These are phyloP conservation scores for Vanessa atalanta DNA, from an alignment of 1,140 invertebrate genomes.

Conservation along the genomic window DNA sequence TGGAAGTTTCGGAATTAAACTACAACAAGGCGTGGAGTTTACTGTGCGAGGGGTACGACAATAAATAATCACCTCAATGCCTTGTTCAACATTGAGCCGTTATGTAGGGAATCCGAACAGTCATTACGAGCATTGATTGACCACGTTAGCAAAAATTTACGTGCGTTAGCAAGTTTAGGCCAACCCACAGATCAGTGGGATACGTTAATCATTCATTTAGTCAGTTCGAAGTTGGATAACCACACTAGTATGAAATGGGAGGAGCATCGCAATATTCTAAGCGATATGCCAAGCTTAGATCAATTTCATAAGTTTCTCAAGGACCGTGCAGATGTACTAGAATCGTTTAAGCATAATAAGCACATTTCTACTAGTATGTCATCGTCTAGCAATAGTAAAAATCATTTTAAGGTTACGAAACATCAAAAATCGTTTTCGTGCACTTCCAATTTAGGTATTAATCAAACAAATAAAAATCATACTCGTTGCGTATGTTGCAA, in stretches of 20 bases:
- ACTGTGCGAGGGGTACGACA: constrained; percentile 15
- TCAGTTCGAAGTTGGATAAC: constrained; percentile 46
- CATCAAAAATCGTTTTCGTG: constrained; percentile 14
- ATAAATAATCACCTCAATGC: constrained; percentile 16
- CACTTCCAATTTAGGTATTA: constrained; percentile 2
- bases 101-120: constrained; percentile 38
- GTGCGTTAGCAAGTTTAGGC: constrained; percentile 43
- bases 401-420: constrained; percentile 3
- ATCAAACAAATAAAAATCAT: constrained; percentile 1
- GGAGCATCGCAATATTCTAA: constrained; percentile 1
- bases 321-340: constrained; percentile 10
- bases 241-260: constrained; percentile 31
- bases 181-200: constrained; percentile 40
- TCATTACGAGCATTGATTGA: constrained; percentile 49
- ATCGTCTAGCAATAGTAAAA: constrained; percentile 11
- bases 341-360: neutral
- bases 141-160: constrained; percentile 48
- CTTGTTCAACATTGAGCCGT: constrained; percentile 6
- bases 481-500: constrained; percentile 5
- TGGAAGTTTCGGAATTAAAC: constrained; percentile 16
- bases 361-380: neutral
- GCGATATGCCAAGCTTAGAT: neutral
- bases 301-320: constrained; percentile 12
- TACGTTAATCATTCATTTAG: constrained; percentile 2
- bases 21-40: constrained; percentile 19